phyloP scores from a whole-genome alignment of 2,113 vertebrate species.

The Cyanoderma ruficeps region DNA sequence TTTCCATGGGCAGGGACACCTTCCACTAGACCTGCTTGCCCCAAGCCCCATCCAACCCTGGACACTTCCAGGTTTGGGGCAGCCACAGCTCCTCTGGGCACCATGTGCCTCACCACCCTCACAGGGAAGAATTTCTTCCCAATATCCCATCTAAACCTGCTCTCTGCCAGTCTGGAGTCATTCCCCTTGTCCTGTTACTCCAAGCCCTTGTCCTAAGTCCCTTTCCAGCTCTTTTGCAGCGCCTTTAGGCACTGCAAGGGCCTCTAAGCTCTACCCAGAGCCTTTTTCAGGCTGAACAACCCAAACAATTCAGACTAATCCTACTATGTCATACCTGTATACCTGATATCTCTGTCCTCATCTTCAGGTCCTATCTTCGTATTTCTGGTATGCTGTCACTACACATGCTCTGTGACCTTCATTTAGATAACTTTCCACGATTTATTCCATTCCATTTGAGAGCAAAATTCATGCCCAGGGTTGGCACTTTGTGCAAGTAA shows the following conservation, averaged over 20 bases:
- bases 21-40: background rate
- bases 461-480: background rate
- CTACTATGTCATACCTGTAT: background rate
- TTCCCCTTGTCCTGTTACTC: background rate
- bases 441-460: background rate
- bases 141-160: no score
- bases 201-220: background rate
- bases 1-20: background rate
- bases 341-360: background rate
- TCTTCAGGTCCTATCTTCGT: background rate
- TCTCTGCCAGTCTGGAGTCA: background rate
- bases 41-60: accelerated
- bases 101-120: background rate
- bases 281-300: background rate
- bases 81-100: background rate
- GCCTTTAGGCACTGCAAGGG: background rate
- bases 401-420: background rate
- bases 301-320: background rate
- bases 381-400: background rate
- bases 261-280: background rate
- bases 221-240: background rate
- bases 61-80: background rate
- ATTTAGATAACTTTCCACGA: background rate
- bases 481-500: background rate
- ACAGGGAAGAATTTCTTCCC: background rate